Percentiles rank a stretch among this genome's conserved stretches.
phyloP scores from a whole-genome alignment of 2,797 vertebrate genomes.

The Emydoidea blandingii region DNA sequence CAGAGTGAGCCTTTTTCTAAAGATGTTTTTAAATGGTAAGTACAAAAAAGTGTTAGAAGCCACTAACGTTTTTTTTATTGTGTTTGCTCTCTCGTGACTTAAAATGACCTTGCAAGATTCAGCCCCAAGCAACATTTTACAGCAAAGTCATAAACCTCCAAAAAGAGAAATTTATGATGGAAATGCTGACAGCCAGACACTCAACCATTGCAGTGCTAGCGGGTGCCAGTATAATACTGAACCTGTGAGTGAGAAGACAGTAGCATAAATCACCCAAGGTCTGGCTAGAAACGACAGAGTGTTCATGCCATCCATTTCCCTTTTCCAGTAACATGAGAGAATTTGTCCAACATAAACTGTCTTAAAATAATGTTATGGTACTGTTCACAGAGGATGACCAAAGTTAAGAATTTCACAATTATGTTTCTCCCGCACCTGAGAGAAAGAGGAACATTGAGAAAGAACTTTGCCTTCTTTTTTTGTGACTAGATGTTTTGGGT shows the following conservation, averaged over 20 bases:
- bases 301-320: conserved; percentile 46
- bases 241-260: conserved; percentile 65
- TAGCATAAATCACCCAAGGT: conserved; percentile 71
- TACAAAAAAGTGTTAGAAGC: conserved; percentile 59
- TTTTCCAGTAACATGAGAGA: conserved; percentile 65
- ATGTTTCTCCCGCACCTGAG: conserved; percentile 54
- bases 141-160: conserved; percentile 73
- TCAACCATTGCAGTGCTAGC: conserved; percentile 52
- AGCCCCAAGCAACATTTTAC: conserved; percentile 73
- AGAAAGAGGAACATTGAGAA: neutral
- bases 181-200: conserved; percentile 67
- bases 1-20: conserved; percentile 13
- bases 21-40: conserved; percentile 56
- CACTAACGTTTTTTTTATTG: conserved; percentile 73
- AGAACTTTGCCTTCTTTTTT: neutral
- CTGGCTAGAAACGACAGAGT: conserved; percentile 47
- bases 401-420: conserved; percentile 41
- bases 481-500: neutral
- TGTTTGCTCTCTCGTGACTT: conserved; percentile 73
- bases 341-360: conserved; percentile 54
- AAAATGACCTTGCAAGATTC: conserved; percentile 77
- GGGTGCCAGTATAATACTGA: conserved; percentile 47
- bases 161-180: conserved; percentile 78
- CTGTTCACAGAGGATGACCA: conserved; percentile 20
- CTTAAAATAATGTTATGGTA: conserved; percentile 45